Base-by-base conservation (phyloP, 2,888 invertebrate genomes). In the Drosophila hamatofila region DNA sequence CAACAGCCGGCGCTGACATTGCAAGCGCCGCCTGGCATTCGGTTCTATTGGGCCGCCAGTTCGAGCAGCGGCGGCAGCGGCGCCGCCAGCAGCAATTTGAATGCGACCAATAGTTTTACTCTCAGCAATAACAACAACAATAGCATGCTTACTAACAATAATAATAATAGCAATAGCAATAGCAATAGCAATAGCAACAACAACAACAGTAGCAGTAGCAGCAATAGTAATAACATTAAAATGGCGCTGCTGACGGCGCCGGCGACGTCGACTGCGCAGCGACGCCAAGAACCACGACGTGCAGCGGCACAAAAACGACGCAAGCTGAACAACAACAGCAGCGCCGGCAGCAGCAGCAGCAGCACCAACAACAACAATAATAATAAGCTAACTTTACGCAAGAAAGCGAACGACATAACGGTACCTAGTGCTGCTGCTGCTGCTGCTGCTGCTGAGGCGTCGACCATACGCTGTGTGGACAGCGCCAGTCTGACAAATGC, bases 381-480 rank as follows among this genome's bases (percentile, higher is more conserved):
- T 44, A 75, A 52, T 59, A 73, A 52, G 16, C 18, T 44, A 11
- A 30, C 21, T 37, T 23, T 62, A 2, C 44, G 39, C 39, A 65
- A 30, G 56, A 46, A n/a, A 72, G 37, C 73, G 59, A 49, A 14
- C 18, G 59, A 54, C 4, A 56, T 41, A 30, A n/a, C 74, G 70
- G 58, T 75, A 60, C 46, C 78, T 73, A 61, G 52, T 58, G 42
- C 75, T 73, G 61, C 72, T 69, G 44, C 57, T 46, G 42, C 75
- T 74, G 62, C 72, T 67, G 46, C 57, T 46, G 18, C 72, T 70
- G 58, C 71, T 71, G 44, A 80, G 72, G 57, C 64, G 16, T 51
- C 87, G 63, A 61, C 72, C 70, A 88, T 91, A 71, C 88, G 90
- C 61, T 89, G 91, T 54, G 85, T 88, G 35, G 88, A 91, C 68